Evolutionary conservation across 2,113 vertebrate species (phyloP).

Genomic region (Prionailurus bengalensis): DNA sequence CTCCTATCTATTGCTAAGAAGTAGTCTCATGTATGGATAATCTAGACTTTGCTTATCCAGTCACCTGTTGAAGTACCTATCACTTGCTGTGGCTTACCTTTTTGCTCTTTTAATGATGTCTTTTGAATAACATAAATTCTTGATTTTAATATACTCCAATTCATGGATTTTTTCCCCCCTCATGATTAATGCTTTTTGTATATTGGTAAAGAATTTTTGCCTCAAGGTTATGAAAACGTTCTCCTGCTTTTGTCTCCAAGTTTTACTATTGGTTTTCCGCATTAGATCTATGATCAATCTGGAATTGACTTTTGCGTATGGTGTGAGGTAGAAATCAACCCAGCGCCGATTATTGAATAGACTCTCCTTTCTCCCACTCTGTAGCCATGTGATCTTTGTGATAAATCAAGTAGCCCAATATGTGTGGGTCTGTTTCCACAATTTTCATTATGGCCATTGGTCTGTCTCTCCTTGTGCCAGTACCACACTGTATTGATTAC

Average conservation of each 20-base stretch:
- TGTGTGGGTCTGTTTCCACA: neutral
- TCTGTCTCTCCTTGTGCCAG: neutral
- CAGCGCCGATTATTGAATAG: neutral
- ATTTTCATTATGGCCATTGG: neutral
- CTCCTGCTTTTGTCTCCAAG: neutral
- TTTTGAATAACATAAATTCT: slow-evolving; percentile 29
- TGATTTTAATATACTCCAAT: slow-evolving; percentile 38
- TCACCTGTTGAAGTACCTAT: neutral
- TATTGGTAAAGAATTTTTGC: slow-evolving; percentile 30
- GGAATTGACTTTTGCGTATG: neutral
- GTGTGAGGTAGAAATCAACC: neutral
- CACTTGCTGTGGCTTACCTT: neutral
- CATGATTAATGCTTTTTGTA: neutral
- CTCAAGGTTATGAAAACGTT: neutral
- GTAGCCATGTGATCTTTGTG: neutral
- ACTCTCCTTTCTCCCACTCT: neutral
- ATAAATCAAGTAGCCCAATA: neutral
- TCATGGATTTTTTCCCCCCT: neutral
- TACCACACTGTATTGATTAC: neutral
- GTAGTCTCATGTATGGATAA: neutral
- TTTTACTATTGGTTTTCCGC: neutral
- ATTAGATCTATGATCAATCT: neutral
- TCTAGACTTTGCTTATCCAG: neutral
- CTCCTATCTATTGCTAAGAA: neutral
- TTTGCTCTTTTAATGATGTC: slow-evolving; percentile 19